Evolutionary conservation across 1,140 invertebrate genomes (phyloP).

Genomic region (Leptinotarsa defecta): DNA sequence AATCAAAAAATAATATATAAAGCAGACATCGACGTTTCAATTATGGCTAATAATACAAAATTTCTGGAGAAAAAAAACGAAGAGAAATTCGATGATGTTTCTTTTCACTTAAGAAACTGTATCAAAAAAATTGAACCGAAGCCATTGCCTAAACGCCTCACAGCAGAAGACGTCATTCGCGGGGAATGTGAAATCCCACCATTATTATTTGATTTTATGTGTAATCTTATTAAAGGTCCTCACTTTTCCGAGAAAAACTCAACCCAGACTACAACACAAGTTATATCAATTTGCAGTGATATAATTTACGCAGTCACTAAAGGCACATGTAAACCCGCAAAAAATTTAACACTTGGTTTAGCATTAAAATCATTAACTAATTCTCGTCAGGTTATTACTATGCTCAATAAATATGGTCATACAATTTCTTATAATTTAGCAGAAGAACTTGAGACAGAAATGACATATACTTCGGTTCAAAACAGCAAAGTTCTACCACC

Average conservation of each 20-base stretch:
- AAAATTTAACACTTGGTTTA: constrained; percentile 47
- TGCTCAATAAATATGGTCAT: constrained; percentile 51
- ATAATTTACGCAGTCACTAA: constrained; percentile 45
- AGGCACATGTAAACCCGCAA: constrained; percentile 45
- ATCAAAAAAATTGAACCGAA: neutral
- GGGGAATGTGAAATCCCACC: neutral
- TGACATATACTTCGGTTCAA: constrained; percentile 37
- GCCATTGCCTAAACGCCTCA: neutral
- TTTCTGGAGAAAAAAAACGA: constrained; percentile 7
- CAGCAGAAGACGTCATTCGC: neutral
- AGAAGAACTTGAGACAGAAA: constrained; percentile 50
- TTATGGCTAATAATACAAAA: constrained; percentile 5
- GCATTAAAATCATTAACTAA: constrained; percentile 50
- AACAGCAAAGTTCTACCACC: constrained; percentile 37
- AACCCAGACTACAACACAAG: constrained; percentile 26
- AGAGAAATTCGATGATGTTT: neutral
- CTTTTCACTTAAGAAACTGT: constrained; percentile 2
- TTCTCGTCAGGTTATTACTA: constrained; percentile 46
- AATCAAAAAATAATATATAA: constrained; percentile 1
- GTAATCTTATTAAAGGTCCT: constrained; percentile 5
- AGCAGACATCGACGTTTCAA: neutral
- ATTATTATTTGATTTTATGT: constrained; percentile 6
- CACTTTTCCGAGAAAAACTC: constrained; percentile 3
- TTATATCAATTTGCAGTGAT: constrained; percentile 48
- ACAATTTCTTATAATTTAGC: constrained; percentile 47